Evolutionary conservation across 2,113 vertebrate genomes (phyloP).

Genomic region (Eublepharis macularius): DNA sequence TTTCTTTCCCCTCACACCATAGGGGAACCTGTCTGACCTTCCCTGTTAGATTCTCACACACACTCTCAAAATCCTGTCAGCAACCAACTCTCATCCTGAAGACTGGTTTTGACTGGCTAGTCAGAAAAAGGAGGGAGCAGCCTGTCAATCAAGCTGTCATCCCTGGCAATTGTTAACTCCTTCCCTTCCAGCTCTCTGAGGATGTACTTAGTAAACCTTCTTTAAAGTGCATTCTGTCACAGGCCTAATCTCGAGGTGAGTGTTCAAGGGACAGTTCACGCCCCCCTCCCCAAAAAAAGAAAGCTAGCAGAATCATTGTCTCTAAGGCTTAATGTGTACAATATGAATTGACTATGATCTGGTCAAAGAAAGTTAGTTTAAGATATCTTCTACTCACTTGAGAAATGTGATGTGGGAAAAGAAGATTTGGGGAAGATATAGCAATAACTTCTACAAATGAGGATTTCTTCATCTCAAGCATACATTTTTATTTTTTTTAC

Average conservation of each 20-base stretch:
- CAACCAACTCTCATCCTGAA: too few species aligned
- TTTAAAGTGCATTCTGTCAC: too few species aligned
- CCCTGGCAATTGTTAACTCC: too few species aligned
- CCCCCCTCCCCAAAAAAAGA: neutral
- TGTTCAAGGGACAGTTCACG: neutral
- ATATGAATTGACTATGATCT: neutral
- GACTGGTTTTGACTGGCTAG: too few species aligned
- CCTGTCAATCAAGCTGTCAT: too few species aligned
- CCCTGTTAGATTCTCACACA: too few species aligned
- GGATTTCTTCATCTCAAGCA: neutral
- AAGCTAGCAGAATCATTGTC: neutral
- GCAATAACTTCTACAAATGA: neutral
- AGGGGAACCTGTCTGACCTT: too few species aligned
- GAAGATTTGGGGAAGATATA: neutral
- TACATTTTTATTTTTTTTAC: neutral
- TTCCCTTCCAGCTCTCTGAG: too few species aligned
- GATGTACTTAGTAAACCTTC: too few species aligned
- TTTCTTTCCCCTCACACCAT: too few species aligned
- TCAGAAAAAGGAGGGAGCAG: too few species aligned
- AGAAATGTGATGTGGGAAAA: neutral
- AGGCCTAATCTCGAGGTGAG: neutral
- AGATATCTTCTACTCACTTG: neutral
- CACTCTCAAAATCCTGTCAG: too few species aligned
- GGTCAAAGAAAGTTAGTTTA: neutral
- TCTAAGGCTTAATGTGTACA: neutral